Base-by-base conservation (phyloP, 2,797 vertebrate genomes). In the Trachurus trachurus region DNA sequence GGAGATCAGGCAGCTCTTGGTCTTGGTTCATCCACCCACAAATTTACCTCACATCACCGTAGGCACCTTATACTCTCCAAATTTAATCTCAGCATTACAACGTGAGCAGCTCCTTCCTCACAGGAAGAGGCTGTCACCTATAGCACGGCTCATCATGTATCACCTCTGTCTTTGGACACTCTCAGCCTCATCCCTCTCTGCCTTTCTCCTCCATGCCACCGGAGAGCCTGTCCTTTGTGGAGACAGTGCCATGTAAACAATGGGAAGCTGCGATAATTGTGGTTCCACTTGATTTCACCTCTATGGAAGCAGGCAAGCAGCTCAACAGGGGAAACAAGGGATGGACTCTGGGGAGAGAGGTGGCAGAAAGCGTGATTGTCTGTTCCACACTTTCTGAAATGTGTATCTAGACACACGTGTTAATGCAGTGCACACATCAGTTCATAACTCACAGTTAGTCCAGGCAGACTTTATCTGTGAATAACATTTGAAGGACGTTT, bases 231-330 rank as follows among this genome's bases (percentile, higher is more conserved):
- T 87, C 78, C 76, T 83, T 81, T 71, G 80, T 71, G 75, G 44
- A 80, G 79, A 81, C 81, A 69, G 73, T 10, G 61, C 69, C 80
- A 74, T 87, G 88, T 91, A 89, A 92, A 93, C 85, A 90, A 89
- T 68, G 59, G 76, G 78, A 88, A 74, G 66, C 85, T 83, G 77
- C 58, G 9, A 85, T 93, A 87, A 94, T 92, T 91, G 85, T 70
- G 80, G 89, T 90, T 91, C 82, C 85, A 85, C 87, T 86, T 92
- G 81, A 87, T 85, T 90, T 89, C 88, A 71, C 71, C 71, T 77
- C 73, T 74, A 9, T 76, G 76, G 80, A 87, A 68, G 66, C 64
- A 81, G 82, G 78, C 65, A 19, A 39, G 78, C 71, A 54, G 80
- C 76, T 84, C 66, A 49, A 19, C 45, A 3, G 42, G 66, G 63